Evolutionary conservation across 2,797 vertebrate species (phyloP).

Genomic region (Rousettus madagascariensis): DNA sequence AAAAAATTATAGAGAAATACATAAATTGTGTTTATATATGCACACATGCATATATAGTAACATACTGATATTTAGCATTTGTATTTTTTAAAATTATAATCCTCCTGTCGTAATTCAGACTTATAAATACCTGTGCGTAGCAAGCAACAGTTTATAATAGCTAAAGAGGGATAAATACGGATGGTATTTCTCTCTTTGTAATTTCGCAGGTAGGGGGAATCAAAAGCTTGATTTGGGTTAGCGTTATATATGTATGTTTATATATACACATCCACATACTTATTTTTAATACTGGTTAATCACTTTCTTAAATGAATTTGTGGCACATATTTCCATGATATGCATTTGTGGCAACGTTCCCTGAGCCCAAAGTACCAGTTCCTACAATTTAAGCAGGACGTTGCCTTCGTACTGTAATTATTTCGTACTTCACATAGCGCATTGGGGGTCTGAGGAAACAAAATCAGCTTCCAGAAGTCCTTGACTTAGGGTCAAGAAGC

Average conservation of each 20-base stretch:
- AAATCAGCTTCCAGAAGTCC: neutral
- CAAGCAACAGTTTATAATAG: slow-evolving; percentile 33
- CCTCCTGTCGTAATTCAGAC: neutral
- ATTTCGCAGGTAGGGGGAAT: neutral
- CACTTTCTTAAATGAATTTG: neutral
- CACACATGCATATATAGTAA: neutral
- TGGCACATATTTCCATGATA: neutral
- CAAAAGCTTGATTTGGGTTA: slow-evolving; percentile 16
- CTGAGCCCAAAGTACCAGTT: neutral
- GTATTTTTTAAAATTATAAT: neutral
- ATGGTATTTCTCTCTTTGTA: neutral
- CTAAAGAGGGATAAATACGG: neutral
- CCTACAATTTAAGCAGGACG: neutral
- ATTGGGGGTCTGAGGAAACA: neutral
- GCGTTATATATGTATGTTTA: no score
- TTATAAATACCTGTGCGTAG: neutral
- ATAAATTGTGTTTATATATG: neutral
- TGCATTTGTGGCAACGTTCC: neutral
- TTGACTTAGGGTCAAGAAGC: neutral
- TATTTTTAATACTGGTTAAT: neutral
- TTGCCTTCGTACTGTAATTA: neutral
- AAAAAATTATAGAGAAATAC: slow-evolving; percentile 16
- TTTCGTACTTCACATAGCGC: neutral
- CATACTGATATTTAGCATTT: neutral
- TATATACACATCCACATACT: neutral